Percentiles rank a stretch among this genome's conserved stretches.
Evolutionary conservation across 2,113 vertebrate species (phyloP).

Genomic region (Psettodes erumei): DNA sequence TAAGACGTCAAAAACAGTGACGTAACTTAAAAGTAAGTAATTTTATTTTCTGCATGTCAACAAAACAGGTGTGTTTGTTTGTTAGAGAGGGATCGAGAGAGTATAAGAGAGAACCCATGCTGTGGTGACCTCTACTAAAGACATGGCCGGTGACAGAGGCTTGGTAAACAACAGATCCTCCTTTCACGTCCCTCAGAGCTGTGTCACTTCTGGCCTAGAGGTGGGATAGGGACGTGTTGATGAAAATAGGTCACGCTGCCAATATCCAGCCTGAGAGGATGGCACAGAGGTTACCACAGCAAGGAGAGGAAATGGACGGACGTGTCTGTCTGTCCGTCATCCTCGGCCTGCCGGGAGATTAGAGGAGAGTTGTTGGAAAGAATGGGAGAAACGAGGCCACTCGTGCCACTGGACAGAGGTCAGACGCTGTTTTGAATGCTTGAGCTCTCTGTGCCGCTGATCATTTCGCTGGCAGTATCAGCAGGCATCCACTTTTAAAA

Average conservation of each 20-base stretch:
- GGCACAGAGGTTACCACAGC: constrained; percentile 58
- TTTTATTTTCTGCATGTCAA: too few species aligned
- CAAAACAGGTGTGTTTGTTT: constrained; percentile 18
- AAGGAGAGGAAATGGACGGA: constrained; percentile 31
- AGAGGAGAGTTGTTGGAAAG: constrained; percentile 27
- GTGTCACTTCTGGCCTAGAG: constrained; percentile 60
- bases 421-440: constrained; percentile 43
- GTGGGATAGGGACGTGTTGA: constrained; percentile 62
- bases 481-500: constrained; percentile 59
- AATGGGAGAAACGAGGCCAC: constrained; percentile 26
- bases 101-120: constrained; percentile 8
- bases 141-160: constrained; percentile 53
- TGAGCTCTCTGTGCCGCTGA: constrained; percentile 15
- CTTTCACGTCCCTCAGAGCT: constrained; percentile 59
- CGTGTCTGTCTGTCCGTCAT: constrained; percentile 61
- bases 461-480: constrained; percentile 60
- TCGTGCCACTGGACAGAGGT: constrained; percentile 58
- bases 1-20: neutral
- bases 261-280: constrained; percentile 67
- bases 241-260: constrained; percentile 76
- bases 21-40: too few species aligned
- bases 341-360: constrained; percentile 50
- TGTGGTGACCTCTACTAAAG: constrained; percentile 70
- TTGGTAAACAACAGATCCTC: constrained; percentile 68
- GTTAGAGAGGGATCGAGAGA: neutral